Evolutionary conservation across 2,888 invertebrate genomes (phyloP).

Genomic region (Polyploca ridens): DNA sequence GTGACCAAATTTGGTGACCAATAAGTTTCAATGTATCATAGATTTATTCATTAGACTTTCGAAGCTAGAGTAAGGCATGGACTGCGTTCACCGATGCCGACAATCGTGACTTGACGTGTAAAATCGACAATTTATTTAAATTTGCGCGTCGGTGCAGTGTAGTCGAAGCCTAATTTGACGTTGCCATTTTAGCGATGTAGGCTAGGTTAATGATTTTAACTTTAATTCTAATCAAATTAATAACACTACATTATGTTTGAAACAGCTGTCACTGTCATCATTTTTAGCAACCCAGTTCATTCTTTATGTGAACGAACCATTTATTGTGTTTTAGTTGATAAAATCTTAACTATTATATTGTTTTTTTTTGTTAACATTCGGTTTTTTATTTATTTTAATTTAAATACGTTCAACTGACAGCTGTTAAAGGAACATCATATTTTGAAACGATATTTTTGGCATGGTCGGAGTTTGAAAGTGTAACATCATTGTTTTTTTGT

Average conservation of each 20-base stretch:
- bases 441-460: conserved; percentile 22
- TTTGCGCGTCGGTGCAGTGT: not conserved
- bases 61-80: not conserved
- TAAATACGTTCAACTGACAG: not conserved
- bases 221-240: not conserved
- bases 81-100: not conserved
- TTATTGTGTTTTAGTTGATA: not conserved
- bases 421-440: conserved; percentile 3
- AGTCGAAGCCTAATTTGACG: conserved; percentile 23
- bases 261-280: not conserved
- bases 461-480: conserved; percentile 63
- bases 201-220: conserved; percentile 43
- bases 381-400: conserved; percentile 10
- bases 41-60: not conserved
- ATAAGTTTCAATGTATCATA: not conserved
- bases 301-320: not conserved
- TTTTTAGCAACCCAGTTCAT: not conserved
- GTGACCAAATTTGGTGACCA: not conserved
- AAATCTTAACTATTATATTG: not conserved
- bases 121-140: not conserved
- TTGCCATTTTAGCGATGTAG: conserved; percentile 68
- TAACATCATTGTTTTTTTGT: conserved; percentile 40
- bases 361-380: not conserved
- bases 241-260: not conserved
- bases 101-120: not conserved